Base-by-base conservation (phyloP, 2,113 vertebrate species). In the Peucedramus taeniatus region DNA sequence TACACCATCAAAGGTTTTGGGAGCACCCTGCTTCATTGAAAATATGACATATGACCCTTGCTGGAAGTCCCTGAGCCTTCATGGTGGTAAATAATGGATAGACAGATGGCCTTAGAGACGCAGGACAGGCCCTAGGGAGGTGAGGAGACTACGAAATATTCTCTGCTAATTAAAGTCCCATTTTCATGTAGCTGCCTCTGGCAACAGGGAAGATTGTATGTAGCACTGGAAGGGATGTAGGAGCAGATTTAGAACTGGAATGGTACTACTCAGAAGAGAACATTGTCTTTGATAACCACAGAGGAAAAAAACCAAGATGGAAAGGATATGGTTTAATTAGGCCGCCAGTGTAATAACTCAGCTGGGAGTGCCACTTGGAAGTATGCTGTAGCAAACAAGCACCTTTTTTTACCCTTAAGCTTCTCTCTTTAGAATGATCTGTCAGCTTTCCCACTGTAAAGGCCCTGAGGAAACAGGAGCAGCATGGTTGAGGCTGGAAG, bases 271-370 rank as follows among this genome's bases (percentile, higher is more conserved):
- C n/a, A 68, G 22, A 82, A 54, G 61, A 87, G 16, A 71, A 19
- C 28, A 64, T 50, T 85, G 44, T 68, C 78, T 64, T 91, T 89
- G 53, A 64, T 71, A 88, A 83, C 12, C 7, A 51, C 0, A 0
- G n/a, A 90, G 63, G 13, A 47, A 72, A 18, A 83, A 80, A 71
- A 50, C 2, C 28, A 75, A 68, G 45, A 57, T 10, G 15, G 53
- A 91, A 76, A 90, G 31, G 53, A 37, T 86, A 37, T 64, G 49
- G 22, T 90, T 90, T 92, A 96, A 92, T 95, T 96, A 92, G 49
- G 59, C 56, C 86, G 72, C 57, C 16, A 49, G 83, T 72, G 75
- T 49, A 94, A 90, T 65, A 92, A 90, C 33, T 75, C 86, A 88
- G 8, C 49, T 72, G 83, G 59, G 76, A 88, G 22, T n/a, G 24